Evolutionary conservation across 1,140 invertebrate species (phyloP).

Genomic region (Propsilocerus akamusi): DNA sequence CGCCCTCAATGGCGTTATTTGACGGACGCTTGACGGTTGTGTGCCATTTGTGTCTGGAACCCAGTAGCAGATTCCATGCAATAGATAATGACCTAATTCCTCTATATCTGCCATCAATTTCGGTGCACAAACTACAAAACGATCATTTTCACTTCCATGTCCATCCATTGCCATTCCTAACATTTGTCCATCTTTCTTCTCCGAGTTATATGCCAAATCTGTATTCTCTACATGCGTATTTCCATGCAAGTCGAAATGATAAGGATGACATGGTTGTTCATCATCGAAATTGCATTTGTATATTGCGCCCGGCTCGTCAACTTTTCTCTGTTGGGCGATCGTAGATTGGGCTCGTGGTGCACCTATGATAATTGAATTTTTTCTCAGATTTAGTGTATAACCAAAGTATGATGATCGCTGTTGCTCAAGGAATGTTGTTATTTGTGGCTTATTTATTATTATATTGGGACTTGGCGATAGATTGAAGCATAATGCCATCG

Average conservation of each 20-base stretch:
- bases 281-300: slow-evolving; percentile 15
- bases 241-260: slow-evolving; percentile 15
- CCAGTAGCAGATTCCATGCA: slow-evolving; percentile 29
- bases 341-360: slow-evolving; percentile 21
- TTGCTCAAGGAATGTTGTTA: slow-evolving; percentile 16
- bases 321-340: slow-evolving; percentile 15
- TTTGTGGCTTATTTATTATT: slow-evolving; percentile 16
- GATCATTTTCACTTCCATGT: slow-evolving; percentile 15
- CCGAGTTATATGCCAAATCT: slow-evolving; percentile 16
- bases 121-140: slow-evolving; percentile 20
- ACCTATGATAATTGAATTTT: slow-evolving; percentile 16
- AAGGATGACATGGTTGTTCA: slow-evolving; percentile 13
- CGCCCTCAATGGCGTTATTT: slow-evolving; percentile 17
- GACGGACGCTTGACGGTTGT: slow-evolving; percentile 12
- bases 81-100: slow-evolving; percentile 12
- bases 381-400: slow-evolving; percentile 17
- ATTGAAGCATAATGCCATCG: no score
- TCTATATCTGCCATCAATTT: slow-evolving; percentile 14
- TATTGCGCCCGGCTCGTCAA: slow-evolving; percentile 21
- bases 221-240: slow-evolving; percentile 9
- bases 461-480: slow-evolving; percentile 19
- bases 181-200: slow-evolving; percentile 18
- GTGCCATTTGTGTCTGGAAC: slow-evolving; percentile 15
- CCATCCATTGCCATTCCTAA: slow-evolving; percentile 22
- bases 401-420: slow-evolving; percentile 22